A percentile compares a stretch with the other conserved stretches of the same genome.
These are phyloP conservation scores for Dicerorhinus sumatrensis DNA, from an alignment of 2,113 vertebrate species.

Conservation along the genomic window DNA sequence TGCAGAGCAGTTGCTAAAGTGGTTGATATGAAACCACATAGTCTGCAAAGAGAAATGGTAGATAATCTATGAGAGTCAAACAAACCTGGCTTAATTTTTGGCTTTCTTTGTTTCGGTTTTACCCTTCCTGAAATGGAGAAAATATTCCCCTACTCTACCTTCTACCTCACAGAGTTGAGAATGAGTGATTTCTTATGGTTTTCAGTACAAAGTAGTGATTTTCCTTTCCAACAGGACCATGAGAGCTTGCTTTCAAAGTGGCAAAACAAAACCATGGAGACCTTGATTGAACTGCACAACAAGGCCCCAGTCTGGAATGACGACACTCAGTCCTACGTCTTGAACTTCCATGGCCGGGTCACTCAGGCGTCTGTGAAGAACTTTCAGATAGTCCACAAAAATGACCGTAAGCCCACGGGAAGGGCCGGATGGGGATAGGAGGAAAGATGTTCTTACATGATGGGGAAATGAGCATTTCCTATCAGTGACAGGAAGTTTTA, in stretches of 20 bases:
- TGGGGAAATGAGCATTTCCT: neutral
- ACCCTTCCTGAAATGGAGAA: conserved; percentile 15
- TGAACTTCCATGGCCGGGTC: conserved; percentile 98
- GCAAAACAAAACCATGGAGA: conserved; percentile 94
- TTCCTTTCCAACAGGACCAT: conserved; percentile 89
- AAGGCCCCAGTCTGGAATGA: conserved; percentile 99
- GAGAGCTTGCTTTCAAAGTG: conserved; percentile 95
- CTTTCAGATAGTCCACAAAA: conserved; percentile 98
- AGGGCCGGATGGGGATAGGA: neutral
- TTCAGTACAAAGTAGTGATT: neutral
- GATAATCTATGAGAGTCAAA: neutral
- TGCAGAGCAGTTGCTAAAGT: neutral
- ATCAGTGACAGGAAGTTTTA: neutral
- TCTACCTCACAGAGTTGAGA: neutral
- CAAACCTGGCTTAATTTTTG: neutral
- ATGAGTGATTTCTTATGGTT: neutral
- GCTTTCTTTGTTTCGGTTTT: neutral
- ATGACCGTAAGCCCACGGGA: conserved; percentile 92
- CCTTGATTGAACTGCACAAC: conserved; percentile 97
- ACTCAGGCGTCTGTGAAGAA: conserved; percentile 99
- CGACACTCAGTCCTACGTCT: conserved; percentile 97
- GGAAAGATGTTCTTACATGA: accelerated
- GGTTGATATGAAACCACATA: neutral
- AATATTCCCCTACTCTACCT: neutral
- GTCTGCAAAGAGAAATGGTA: neutral